Percentiles rank a stretch among this genome's conserved stretches.
phyloP scores from a whole-genome alignment of 2,888 invertebrate species.

The Platycheirus rosarum region DNA sequence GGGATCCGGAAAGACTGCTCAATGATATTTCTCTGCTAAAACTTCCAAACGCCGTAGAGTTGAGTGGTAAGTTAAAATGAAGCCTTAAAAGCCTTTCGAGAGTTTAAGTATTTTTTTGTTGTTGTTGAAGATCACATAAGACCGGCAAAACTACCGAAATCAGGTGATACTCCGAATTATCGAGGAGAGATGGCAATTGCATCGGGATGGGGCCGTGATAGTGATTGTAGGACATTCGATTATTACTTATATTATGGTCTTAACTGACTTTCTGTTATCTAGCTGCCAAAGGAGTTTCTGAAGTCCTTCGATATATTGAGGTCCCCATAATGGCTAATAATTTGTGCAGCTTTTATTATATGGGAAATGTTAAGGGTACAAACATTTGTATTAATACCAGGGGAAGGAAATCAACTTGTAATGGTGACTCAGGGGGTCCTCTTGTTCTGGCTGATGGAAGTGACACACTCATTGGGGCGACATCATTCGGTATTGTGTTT shows the following conservation, averaged over 20 bases:
- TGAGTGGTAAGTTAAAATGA: conserved; percentile 78
- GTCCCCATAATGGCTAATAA: conserved; percentile 76
- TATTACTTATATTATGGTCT: not conserved
- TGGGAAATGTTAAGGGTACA: conserved; percentile 65
- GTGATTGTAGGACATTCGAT: conserved; percentile 46
- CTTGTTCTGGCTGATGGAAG: conserved; percentile 59
- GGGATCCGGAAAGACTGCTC: conserved; percentile 76
- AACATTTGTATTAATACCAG: conserved; percentile 72
- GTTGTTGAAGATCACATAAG: conserved; percentile 61
- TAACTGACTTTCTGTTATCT: not conserved
- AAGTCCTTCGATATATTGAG: conserved; percentile 62
- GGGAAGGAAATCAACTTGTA: conserved; percentile 62
- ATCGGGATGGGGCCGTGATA: conserved; percentile 75
- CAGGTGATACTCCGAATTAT: conserved; percentile 41
- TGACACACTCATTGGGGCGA: conserved; percentile 59
- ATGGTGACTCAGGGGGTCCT: conserved; percentile 73
- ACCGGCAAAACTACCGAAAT: conserved; percentile 60
- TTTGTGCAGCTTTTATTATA: conserved; percentile 75
- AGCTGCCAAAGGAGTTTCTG: conserved; percentile 66
- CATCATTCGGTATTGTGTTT: conserved; percentile 59
- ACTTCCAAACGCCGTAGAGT: conserved; percentile 78
- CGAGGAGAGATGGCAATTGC: conserved; percentile 57
- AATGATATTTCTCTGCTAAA: conserved; percentile 82
- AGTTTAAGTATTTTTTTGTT: too few relatives aligned
- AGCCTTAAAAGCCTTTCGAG: too few relatives aligned